These are phyloP conservation scores for Macrobrachium rosenbergii DNA, from an alignment of 1,140 invertebrate genomes.

Conservation along the genomic window DNA sequence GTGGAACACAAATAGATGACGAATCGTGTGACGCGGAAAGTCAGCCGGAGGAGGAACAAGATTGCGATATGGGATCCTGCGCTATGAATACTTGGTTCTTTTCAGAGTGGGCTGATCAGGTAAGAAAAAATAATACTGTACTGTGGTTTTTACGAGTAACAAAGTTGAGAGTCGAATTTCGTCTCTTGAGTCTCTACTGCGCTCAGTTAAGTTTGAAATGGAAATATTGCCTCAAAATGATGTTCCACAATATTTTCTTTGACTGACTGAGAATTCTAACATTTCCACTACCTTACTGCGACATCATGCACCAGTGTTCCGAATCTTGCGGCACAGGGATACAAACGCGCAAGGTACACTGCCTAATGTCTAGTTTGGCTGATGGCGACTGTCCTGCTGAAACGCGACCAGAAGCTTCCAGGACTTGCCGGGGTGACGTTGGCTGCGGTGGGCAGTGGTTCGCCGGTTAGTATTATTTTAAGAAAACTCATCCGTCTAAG, in stretches of 20 bases:
- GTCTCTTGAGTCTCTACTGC: background rate
- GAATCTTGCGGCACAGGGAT: conserved; percentile 76
- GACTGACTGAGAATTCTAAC: background rate
- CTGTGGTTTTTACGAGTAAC: too few relatives aligned
- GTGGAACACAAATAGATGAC: conserved; percentile 63
- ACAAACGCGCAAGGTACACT: conserved; percentile 77
- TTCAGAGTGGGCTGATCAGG: conserved; percentile 71
- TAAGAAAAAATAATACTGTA: background rate
- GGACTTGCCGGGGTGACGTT: conserved; percentile 76
- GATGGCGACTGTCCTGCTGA: conserved; percentile 73
- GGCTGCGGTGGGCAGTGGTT: conserved; percentile 80
- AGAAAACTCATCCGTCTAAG: too few relatives aligned
- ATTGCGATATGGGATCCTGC: conserved; percentile 74
- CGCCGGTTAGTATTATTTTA: conserved; percentile 67
- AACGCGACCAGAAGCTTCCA: conserved; percentile 74
- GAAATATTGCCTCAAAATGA: background rate
- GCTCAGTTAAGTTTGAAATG: too few relatives aligned
- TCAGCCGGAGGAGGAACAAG: conserved; percentile 69
- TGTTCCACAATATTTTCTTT: background rate
- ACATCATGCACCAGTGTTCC: conserved; percentile 68
- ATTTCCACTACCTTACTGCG: background rate
- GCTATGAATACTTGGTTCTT: conserved; percentile 70
- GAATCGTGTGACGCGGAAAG: conserved; percentile 68
- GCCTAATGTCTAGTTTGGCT: conserved; percentile 66
- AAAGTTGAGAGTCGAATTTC: background rate